phyloP scores from a whole-genome alignment of 2,888 invertebrate genomes.

The Drosophila borborema region DNA sequence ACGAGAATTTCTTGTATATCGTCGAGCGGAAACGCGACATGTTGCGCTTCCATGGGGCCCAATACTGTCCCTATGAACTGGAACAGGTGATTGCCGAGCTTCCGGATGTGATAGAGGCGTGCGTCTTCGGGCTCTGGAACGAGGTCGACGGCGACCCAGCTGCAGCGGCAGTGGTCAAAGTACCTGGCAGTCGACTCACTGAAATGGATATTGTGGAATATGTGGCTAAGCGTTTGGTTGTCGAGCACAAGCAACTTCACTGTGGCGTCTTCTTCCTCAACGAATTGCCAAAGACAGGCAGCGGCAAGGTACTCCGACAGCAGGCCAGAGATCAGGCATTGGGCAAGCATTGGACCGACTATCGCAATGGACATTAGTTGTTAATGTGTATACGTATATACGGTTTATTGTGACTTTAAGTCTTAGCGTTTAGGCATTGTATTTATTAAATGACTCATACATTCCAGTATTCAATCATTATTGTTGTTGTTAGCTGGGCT shows the following conservation, averaged over 20 bases:
- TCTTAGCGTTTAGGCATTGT: conserved; percentile 25
- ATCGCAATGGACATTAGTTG: conserved; percentile 57
- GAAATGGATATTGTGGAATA: conserved; percentile 80
- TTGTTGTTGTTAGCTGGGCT: conserved; percentile 9
- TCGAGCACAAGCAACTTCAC: conserved; percentile 80
- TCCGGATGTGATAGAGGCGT: conserved; percentile 78
- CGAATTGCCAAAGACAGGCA: conserved; percentile 80
- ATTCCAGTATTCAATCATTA: conserved; percentile 44
- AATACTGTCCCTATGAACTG: conserved; percentile 82
- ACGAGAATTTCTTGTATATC: conserved; percentile 80
- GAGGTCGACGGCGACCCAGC: conserved; percentile 82
- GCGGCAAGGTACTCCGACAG: conserved; percentile 78
- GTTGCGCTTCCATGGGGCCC: conserved; percentile 79
- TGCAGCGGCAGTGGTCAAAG: conserved; percentile 80
- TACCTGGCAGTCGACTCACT: conserved; percentile 67
- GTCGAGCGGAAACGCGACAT: conserved; percentile 81
- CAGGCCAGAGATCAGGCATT: conserved; percentile 79
- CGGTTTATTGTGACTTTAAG: conserved; percentile 12
- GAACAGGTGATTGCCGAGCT: conserved; percentile 80
- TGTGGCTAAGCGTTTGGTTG: conserved; percentile 77
- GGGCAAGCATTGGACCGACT: conserved; percentile 77
- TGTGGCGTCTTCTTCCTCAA: conserved; percentile 83
- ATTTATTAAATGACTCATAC: conserved; percentile 50
- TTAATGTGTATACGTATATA: background rate
- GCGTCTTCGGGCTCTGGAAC: conserved; percentile 82